These are phyloP conservation scores for Pachyseris speciosa DNA, from an alignment of 64 coral and sea anemone genomes.

Conservation along the genomic window DNA sequence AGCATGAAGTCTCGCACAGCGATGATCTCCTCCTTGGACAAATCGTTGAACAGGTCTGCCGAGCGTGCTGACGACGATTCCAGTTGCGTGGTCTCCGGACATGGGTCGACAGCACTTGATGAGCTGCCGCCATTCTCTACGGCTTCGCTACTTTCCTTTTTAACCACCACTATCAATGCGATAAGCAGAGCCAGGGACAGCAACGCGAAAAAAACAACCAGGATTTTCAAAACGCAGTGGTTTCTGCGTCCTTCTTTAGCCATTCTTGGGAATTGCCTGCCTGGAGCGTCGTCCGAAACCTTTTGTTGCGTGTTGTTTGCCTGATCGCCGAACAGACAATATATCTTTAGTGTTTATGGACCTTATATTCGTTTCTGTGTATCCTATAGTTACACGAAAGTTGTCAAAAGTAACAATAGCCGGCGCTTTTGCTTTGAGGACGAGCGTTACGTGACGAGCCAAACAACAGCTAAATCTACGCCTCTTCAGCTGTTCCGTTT, in stretches of 20 bases:
- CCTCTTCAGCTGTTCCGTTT: too few relatives aligned
- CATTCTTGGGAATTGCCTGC: background rate
- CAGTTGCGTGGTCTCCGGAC: background rate
- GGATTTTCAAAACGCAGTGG: slow-evolving; percentile 48
- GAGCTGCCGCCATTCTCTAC: background rate
- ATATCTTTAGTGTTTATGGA: too few relatives aligned
- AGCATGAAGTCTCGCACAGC: slow-evolving; percentile 77
- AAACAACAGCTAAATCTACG: too few relatives aligned
- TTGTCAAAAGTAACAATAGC: too few relatives aligned
- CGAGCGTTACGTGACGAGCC: too few relatives aligned
- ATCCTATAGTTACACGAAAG: too few relatives aligned
- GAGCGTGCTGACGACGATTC: slow-evolving; percentile 39
- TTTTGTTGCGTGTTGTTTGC: background rate
- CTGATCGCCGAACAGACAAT: too few relatives aligned
- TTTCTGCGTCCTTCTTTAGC: background rate
- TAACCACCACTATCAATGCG: slow-evolving; percentile 66
- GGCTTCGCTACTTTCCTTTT: background rate
- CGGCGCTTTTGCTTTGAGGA: too few relatives aligned
- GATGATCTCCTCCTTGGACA: slow-evolving; percentile 74
- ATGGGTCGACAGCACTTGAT: background rate
- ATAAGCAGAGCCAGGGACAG: slow-evolving; percentile 59
- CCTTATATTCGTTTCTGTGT: too few relatives aligned
- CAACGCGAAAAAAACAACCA: slow-evolving; percentile 21
- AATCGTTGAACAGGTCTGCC: slow-evolving; percentile 68
- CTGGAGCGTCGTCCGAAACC: background rate